A percentile compares a stretch with the other conserved stretches of the same genome.
Conservation (phyloP, 2,797 vertebrate species). For the Acropternis orthonyx region DNA sequence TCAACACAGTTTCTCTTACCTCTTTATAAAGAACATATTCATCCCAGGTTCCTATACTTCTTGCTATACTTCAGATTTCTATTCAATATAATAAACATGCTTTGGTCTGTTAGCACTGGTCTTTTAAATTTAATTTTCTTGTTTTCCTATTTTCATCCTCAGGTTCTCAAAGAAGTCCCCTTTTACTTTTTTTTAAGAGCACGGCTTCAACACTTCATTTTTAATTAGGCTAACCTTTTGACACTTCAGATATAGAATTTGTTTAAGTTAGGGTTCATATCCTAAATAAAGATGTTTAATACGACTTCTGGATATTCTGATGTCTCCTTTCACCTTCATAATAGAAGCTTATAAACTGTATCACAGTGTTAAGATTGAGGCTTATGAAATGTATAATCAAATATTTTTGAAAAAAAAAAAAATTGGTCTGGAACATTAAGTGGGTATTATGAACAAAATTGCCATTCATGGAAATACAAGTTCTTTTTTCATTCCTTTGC, state of each 20-base stretch:
- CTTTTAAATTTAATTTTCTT: background rate
- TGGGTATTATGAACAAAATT: background rate
- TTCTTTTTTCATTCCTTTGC: background rate
- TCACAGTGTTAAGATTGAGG: background rate
- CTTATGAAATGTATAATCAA: background rate
- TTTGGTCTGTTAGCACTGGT: background rate
- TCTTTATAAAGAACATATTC: background rate
- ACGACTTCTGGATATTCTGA: background rate
- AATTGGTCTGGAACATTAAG: background rate
- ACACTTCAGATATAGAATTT: background rate
- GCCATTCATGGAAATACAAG: background rate
- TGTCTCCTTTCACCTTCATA: background rate
- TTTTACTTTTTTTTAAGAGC: background rate
- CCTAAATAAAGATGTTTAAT: background rate
- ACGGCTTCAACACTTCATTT: background rate
- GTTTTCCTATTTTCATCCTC: background rate
- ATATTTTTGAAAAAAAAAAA: background rate
- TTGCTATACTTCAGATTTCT: background rate
- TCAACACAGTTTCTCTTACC: background rate
- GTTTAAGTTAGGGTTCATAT: background rate
- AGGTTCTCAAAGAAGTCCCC: background rate
- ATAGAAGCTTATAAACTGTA: background rate
- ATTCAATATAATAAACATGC: background rate
- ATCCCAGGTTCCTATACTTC: background rate
- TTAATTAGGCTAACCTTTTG: background rate